Percentiles rank a stretch among this genome's conserved stretches.
phyloP scores from a whole-genome alignment of 30 jellyfish, hydroid and myxozoan genomes.

The Aurelia sp. region DNA sequence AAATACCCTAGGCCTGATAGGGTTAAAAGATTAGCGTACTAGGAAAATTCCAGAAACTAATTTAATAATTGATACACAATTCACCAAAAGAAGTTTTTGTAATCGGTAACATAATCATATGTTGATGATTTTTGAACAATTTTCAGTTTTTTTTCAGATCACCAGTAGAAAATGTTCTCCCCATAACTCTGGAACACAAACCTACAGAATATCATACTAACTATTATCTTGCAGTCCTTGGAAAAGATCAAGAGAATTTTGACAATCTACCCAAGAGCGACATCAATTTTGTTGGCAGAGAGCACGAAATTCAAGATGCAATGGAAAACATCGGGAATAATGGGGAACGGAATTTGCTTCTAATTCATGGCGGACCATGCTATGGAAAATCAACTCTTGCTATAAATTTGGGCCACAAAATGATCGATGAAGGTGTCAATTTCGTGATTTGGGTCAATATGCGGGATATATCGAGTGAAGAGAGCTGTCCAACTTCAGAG shows the following conservation, averaged over 20 bases:
- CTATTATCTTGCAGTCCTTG: background rate
- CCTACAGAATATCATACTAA: too few species aligned
- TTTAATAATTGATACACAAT: too few species aligned
- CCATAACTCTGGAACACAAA: too few species aligned
- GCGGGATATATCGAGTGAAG: slow-evolving; percentile 10
- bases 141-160: too few species aligned
- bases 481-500: background rate
- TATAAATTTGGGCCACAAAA: slow-evolving; percentile 10
- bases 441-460: slow-evolving; percentile 42
- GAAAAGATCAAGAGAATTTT: slow-evolving; percentile 23
- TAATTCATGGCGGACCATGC: slow-evolving; percentile 37
- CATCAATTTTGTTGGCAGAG: slow-evolving; percentile 12
- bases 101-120: too few species aligned
- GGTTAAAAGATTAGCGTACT: too few species aligned
- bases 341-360: background rate
- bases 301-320: background rate
- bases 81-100: too few species aligned
- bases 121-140: too few species aligned
- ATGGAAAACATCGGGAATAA: background rate
- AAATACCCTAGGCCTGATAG: too few species aligned
- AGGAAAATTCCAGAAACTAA: too few species aligned
- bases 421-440: slow-evolving; percentile 16
- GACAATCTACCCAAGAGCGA: background rate
- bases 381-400: slow-evolving; percentile 22
- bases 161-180: too few species aligned